These are phyloP conservation scores for Regulus satrapa DNA, from an alignment of 2,113 vertebrate genomes.

Conservation along the genomic window DNA sequence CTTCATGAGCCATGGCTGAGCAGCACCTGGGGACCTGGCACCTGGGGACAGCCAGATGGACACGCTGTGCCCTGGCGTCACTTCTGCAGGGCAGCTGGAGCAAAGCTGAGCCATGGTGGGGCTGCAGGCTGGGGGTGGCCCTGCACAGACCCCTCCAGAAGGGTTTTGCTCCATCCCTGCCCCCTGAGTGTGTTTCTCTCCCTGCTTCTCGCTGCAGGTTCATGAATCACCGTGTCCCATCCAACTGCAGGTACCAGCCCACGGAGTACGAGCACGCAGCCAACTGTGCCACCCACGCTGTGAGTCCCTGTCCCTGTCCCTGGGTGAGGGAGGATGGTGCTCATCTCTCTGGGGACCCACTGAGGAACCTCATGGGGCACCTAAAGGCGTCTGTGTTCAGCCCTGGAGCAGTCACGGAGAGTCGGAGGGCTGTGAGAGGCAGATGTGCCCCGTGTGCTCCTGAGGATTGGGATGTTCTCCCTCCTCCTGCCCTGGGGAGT, in stretches of 20 bases:
- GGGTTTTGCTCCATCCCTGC: rapidly evolving
- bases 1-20: background rate
- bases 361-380: background rate
- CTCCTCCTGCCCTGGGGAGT: background rate
- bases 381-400: background rate
- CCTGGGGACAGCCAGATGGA: background rate
- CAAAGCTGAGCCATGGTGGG: background rate
- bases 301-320: constrained; percentile 65
- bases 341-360: background rate
- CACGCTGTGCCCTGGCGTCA: background rate
- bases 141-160: background rate
- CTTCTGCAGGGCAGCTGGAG: background rate
- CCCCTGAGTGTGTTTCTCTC: background rate
- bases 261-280: constrained; percentile 92
- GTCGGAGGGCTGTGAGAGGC: background rate
- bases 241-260: constrained; percentile 89
- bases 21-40: background rate
- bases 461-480: background rate
- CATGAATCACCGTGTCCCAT: constrained; percentile 90
- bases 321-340: rapidly evolving
- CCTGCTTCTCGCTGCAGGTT: constrained; percentile 75
- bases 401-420: background rate
- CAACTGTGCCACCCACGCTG: constrained; percentile 92
- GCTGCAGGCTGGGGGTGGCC: background rate
- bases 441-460: background rate